Evolutionary conservation across 2,888 invertebrate genomes (phyloP).

Genomic region (Lasioglossum calceatum): DNA sequence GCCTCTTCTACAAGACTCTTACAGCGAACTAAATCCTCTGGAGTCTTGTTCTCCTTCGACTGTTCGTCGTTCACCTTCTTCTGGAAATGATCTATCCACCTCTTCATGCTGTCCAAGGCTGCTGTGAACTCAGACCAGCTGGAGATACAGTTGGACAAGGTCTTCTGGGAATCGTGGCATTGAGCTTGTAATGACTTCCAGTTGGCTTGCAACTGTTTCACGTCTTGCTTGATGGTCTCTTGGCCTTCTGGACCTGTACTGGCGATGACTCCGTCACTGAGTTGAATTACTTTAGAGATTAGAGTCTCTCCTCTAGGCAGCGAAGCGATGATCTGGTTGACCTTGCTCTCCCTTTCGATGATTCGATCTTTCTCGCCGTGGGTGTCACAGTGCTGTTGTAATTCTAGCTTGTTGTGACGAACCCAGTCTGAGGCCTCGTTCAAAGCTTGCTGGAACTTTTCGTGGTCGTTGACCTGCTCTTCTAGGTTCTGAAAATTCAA

Average conservation of each 20-base stretch:
- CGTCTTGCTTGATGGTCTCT: conserved; percentile 92
- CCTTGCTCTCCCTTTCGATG: conserved; percentile 90
- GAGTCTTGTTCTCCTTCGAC: conserved; percentile 90
- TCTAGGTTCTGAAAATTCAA: conserved; percentile 88
- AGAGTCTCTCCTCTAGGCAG: conserved; percentile 90
- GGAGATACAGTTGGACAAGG: conserved; percentile 90
- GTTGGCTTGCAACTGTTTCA: conserved; percentile 91
- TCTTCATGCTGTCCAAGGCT: conserved; percentile 90
- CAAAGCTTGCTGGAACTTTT: conserved; percentile 93
- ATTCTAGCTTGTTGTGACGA: conserved; percentile 91
- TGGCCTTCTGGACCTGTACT: conserved; percentile 94
- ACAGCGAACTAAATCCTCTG: conserved; percentile 91
- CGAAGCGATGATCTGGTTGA: conserved; percentile 89
- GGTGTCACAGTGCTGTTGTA: conserved; percentile 94
- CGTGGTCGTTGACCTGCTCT: conserved; percentile 93
- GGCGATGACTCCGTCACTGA: conserved; percentile 90
- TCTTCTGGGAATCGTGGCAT: conserved; percentile 91
- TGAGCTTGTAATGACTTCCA: conserved; percentile 93
- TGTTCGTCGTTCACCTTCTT: conserved; percentile 87
- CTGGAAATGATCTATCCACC: conserved; percentile 90
- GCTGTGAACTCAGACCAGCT: conserved; percentile 93
- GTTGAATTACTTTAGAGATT: conserved; percentile 89
- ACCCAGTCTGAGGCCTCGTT: conserved; percentile 95
- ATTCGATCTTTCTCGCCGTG: conserved; percentile 94
- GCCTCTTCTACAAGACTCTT: conserved; percentile 91